Conservation (phyloP, 2,888 invertebrate species). For the Vannuccia rotundouncinata region DNA sequence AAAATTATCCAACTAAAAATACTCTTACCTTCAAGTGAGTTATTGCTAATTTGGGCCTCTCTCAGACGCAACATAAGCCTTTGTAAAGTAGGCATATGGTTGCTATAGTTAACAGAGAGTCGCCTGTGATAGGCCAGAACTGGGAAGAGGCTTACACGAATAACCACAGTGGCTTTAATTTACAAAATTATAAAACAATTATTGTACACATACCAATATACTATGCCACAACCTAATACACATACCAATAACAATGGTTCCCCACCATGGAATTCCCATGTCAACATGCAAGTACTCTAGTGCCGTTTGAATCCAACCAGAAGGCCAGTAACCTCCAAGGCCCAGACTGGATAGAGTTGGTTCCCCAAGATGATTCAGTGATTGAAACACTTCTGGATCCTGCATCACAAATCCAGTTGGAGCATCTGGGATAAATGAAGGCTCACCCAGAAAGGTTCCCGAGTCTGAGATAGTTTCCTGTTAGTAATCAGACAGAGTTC, state of each 20-base stretch:
- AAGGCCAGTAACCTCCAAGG: slow-evolving; percentile 73
- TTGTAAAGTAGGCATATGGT: neutral
- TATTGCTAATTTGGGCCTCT: no score
- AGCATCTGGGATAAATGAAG: no score
- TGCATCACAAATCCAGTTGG: no score
- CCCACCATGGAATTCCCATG: slow-evolving; percentile 86
- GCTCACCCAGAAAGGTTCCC: no score
- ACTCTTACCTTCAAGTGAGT: no score
- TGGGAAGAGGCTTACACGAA: neutral
- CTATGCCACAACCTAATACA: no score
- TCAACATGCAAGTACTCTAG: slow-evolving; percentile 77
- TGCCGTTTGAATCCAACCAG: slow-evolving; percentile 71
- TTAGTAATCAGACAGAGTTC: no score
- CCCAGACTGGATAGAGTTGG: slow-evolving; percentile 73
- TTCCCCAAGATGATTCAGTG: slow-evolving; percentile 58
- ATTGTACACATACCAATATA: no score
- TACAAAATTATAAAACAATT: no score
- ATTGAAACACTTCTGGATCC: no score
- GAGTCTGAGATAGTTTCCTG: no score
- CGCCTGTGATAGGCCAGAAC: neutral
- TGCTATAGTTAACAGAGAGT: neutral
- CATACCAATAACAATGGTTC: slow-evolving; percentile 68
- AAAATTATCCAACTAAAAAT: no score
- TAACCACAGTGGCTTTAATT: neutral
- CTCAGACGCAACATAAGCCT: neutral